A percentile compares a stretch with the other conserved stretches of the same genome.
Conservation (phyloP, 64 coral and sea anemone species). For the Montipora capricornis region DNA sequence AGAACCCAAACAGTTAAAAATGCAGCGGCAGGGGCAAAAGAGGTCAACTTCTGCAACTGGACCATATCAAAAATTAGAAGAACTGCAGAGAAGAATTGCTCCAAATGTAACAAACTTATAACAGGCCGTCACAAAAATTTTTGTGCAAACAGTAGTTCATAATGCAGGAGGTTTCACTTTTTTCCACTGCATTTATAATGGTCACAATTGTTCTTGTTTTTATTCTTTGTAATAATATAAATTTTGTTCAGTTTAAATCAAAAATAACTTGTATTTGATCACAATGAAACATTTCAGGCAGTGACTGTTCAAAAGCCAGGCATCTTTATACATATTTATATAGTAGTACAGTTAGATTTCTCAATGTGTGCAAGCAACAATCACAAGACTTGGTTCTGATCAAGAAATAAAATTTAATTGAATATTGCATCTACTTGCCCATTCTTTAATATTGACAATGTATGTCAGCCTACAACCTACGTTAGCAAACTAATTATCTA, state of each 20-base stretch:
- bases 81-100: conserved; percentile 2
- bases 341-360: not conserved
- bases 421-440: not conserved
- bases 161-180: not conserved
- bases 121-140: not conserved
- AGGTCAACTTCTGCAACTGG: not conserved
- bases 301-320: not conserved
- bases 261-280: not conserved
- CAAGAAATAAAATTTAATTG: conserved; percentile 6
- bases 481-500: not conserved
- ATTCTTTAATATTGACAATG: not conserved
- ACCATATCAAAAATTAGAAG: not conserved
- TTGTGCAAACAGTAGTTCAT: not conserved
- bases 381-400: conserved; percentile 17
- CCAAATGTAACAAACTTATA: not conserved
- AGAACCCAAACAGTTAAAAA: not conserved
- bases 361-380: conserved; percentile 9
- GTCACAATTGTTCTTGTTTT: not conserved
- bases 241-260: not conserved
- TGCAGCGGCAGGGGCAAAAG: not conserved
- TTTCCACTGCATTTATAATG: not conserved
- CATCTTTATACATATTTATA: not conserved
- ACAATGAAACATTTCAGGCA: not conserved
- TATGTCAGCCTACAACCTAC: not conserved
- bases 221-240: not conserved